Evolutionary conservation across 2,797 vertebrate genomes (phyloP).

Genomic region (Mastacembelus armatus): DNA sequence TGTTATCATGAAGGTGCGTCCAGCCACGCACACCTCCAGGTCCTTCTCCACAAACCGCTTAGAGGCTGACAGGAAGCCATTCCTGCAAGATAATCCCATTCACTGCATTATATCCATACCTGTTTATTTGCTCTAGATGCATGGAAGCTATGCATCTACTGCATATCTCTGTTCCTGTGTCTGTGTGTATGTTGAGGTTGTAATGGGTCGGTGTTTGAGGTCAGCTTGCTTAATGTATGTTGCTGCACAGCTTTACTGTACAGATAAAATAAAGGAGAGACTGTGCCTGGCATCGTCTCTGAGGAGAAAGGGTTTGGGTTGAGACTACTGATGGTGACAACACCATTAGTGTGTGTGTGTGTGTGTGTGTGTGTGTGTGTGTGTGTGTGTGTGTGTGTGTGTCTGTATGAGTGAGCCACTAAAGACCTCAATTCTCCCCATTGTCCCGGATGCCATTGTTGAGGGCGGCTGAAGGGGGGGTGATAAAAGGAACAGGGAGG

Average conservation of each 20-base stretch:
- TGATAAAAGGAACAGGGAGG: constrained; percentile 29
- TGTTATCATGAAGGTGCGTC: constrained; percentile 85
- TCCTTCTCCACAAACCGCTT: constrained; percentile 86
- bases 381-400: constrained; percentile 21
- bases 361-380: constrained; percentile 37
- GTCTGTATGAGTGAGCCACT: constrained; percentile 37
- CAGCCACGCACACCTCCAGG: constrained; percentile 82
- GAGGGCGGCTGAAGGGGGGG: constrained; percentile 33
- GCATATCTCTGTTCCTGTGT: background rate
- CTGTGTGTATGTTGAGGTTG: constrained; percentile 23
- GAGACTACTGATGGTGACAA: constrained; percentile 47
- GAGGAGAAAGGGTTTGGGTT: constrained; percentile 30
- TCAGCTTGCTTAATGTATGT: constrained; percentile 46
- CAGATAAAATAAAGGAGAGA: constrained; percentile 63
- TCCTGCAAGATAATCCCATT: constrained; percentile 63
- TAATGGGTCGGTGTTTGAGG: constrained; percentile 25
- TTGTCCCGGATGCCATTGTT: constrained; percentile 76
- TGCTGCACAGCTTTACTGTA: constrained; percentile 62
- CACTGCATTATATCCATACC: background rate
- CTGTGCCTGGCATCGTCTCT: constrained; percentile 68
- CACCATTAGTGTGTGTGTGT: constrained; percentile 43
- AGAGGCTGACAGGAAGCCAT: constrained; percentile 77
- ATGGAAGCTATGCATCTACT: background rate
- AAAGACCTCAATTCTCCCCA: constrained; percentile 65
- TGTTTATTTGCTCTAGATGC: too few species aligned